These are phyloP conservation scores for Oreochromis grahami DNA, from an alignment of 2,797 vertebrate genomes.

Conservation along the genomic window DNA sequence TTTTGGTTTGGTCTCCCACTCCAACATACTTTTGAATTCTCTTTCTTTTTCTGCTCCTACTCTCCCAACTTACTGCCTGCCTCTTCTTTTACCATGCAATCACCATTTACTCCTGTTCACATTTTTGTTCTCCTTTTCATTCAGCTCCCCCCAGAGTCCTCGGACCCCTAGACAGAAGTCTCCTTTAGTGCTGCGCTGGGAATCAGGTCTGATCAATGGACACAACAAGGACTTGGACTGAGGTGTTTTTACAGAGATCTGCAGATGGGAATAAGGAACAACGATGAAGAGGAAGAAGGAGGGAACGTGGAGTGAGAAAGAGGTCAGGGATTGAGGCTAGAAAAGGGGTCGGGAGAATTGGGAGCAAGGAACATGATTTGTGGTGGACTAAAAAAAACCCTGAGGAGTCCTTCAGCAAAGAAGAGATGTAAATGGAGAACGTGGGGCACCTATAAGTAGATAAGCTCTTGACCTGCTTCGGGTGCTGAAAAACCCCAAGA, in stretches of 20 bases:
- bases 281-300: not conserved
- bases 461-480: constrained; percentile 3
- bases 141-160: constrained; percentile 24
- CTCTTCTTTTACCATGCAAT: not conserved
- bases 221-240: constrained; percentile 44
- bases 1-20: not conserved
- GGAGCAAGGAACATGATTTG: constrained; percentile 28
- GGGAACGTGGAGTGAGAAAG: constrained; percentile 12
- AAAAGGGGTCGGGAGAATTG: constrained; percentile 39
- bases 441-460: not conserved
- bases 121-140: not conserved
- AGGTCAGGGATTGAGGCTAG: constrained; percentile 33
- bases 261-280: not conserved
- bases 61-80: not conserved
- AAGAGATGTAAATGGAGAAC: not conserved
- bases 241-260: not conserved
- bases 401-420: constrained; percentile 3
- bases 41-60: not conserved
- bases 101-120: not conserved
- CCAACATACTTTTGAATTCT: not conserved
- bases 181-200: constrained; percentile 78
- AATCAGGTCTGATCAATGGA: constrained; percentile 69
- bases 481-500: not conserved
- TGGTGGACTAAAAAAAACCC: constrained; percentile 32
- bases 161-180: constrained; percentile 63